Conservation (phyloP, 1,140 invertebrate genomes). For the Sipha flava region DNA sequence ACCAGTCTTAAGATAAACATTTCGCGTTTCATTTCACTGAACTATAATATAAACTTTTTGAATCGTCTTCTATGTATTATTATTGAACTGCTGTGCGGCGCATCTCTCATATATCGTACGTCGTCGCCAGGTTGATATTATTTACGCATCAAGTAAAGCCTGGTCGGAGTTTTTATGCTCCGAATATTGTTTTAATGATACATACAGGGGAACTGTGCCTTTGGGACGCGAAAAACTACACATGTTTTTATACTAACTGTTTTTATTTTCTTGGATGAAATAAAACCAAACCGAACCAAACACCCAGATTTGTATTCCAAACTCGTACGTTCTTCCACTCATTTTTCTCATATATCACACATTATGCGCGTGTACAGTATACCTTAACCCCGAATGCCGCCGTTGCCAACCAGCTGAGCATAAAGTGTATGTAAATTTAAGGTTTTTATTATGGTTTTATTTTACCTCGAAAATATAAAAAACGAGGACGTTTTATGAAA, state of each 20-base stretch:
- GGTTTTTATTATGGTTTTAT: neutral
- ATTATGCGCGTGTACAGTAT: neutral
- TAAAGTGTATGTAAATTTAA: neutral
- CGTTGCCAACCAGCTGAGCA: neutral
- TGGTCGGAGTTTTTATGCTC: neutral
- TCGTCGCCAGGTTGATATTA: neutral
- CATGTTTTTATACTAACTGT: constrained; percentile 5
- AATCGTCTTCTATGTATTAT: too few relatives aligned
- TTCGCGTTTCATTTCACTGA: too few relatives aligned
- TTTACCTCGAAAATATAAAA: neutral
- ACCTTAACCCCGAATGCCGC: too few relatives aligned
- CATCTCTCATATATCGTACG: too few relatives aligned
- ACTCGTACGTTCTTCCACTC: neutral
- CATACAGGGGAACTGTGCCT: neutral
- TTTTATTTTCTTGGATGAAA: neutral
- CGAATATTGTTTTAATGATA: neutral
- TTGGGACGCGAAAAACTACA: neutral
- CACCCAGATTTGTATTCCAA: constrained; percentile 6
- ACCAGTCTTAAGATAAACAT: too few relatives aligned
- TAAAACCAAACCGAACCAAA: neutral
- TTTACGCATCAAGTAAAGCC: neutral
- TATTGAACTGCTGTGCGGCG: too few relatives aligned
- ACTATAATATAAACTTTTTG: too few relatives aligned
- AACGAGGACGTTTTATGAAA: neutral
- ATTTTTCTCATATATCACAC: neutral